A percentile compares a stretch with the other conserved stretches of the same genome.
Conservation (phyloP, 2,113 vertebrate species). For the Setophaga kirtlandii region DNA sequence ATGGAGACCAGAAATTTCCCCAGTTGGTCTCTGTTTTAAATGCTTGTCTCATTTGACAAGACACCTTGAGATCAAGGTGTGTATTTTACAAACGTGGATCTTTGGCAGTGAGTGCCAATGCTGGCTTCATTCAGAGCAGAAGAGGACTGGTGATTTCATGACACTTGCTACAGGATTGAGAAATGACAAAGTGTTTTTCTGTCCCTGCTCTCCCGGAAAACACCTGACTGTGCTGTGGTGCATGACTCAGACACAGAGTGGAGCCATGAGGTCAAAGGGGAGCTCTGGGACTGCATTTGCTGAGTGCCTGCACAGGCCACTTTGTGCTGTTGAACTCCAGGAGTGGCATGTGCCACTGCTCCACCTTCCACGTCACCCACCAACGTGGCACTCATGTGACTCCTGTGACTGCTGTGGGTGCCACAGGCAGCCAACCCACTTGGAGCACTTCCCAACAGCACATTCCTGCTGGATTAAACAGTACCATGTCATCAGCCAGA, state of each 20-base stretch:
- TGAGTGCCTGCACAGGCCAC: not conserved
- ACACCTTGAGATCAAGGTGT: not conserved
- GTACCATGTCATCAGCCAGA: not conserved
- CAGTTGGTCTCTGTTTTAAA: not conserved
- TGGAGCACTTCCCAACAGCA: not conserved
- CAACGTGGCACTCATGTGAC: rapidly evolving
- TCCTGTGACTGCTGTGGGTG: not conserved
- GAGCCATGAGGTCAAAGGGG: not conserved
- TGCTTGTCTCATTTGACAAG: not conserved
- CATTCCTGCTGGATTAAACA: not conserved
- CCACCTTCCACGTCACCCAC: not conserved
- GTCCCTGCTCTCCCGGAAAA: not conserved
- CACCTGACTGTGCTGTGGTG: not conserved
- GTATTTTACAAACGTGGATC: not conserved
- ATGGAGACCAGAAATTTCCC: not conserved
- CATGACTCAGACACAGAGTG: not conserved
- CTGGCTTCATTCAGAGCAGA: rapidly evolving
- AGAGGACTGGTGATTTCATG: not conserved
- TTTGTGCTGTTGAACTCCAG: not conserved
- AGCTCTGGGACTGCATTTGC: not conserved
- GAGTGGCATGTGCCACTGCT: not conserved
- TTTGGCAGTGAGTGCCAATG: not conserved
- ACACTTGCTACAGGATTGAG: not conserved
- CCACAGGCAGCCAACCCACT: not conserved
- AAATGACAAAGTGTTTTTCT: not conserved